Evolutionary conservation across 1,140 invertebrate species (phyloP).

Genomic region (Ceratosolen fusciceps): DNA sequence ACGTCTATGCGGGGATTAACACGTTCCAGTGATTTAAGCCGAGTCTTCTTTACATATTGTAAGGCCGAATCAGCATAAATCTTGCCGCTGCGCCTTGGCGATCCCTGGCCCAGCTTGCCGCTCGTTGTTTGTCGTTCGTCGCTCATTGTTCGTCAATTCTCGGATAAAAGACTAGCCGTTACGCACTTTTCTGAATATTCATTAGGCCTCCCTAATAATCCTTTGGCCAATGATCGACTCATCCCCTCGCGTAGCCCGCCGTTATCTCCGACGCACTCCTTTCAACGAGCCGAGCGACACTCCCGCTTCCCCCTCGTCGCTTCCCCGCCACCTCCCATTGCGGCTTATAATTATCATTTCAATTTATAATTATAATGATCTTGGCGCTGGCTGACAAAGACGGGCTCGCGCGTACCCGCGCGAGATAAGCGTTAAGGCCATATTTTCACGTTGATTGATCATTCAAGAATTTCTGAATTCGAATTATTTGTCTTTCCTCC

Average conservation of each 20-base stretch:
- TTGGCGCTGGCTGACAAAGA: neutral
- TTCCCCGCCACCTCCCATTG: neutral
- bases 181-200: constrained; percentile 5
- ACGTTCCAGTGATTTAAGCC: constrained; percentile 37
- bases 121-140: neutral
- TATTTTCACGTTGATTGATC: neutral
- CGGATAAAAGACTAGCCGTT: neutral
- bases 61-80: constrained; percentile 43
- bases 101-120: neutral
- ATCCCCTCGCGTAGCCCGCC: neutral
- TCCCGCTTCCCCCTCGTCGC: neutral
- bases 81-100: neutral
- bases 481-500: neutral
- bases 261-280: neutral
- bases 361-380: neutral
- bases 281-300: neutral
- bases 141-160: neutral
- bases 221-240: neutral
- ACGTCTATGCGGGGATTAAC: constrained; percentile 30
- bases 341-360: neutral
- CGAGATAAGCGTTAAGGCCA: neutral
- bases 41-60: constrained; percentile 24
- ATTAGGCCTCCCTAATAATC: neutral
- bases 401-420: neutral
- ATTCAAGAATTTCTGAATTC: neutral